Evolutionary conservation across 1,140 invertebrate species (phyloP).

Genomic region (Trichomalopsis sarcophagae): DNA sequence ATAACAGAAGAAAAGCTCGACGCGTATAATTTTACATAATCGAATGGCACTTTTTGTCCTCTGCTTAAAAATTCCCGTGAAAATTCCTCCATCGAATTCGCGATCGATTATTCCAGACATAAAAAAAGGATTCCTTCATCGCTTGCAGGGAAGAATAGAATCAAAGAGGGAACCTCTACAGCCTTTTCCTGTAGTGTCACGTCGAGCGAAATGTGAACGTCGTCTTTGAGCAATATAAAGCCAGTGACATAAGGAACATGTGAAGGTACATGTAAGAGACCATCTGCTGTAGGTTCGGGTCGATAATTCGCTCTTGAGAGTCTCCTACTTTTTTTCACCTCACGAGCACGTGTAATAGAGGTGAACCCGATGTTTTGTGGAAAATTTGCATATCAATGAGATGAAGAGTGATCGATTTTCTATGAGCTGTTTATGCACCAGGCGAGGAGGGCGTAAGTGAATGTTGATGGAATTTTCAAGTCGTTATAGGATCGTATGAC

Average conservation of each 20-base stretch:
- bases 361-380: not conserved
- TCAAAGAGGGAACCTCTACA: no score
- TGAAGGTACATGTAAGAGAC: not conserved
- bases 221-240: constrained; percentile 6
- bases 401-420: not conserved
- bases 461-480: no score
- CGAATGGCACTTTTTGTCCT: not conserved
- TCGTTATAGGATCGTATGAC: no score
- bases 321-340: no score
- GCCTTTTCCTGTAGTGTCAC: no score
- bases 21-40: no score
- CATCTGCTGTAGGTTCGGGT: not conserved
- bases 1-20: not conserved
- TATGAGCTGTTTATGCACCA: no score
- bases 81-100: not conserved
- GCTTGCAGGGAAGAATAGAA: no score
- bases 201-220: constrained; percentile 14
- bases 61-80: not conserved
- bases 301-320: not conserved
- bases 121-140: not conserved
- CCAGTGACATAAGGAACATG: constrained; percentile 19
- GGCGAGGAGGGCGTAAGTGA: no score
- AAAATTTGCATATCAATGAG: not conserved
- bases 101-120: not conserved
- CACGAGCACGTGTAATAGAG: no score